These are phyloP conservation scores for Dryomyza anilis DNA, from an alignment of 2,888 invertebrate genomes.

Conservation along the genomic window DNA sequence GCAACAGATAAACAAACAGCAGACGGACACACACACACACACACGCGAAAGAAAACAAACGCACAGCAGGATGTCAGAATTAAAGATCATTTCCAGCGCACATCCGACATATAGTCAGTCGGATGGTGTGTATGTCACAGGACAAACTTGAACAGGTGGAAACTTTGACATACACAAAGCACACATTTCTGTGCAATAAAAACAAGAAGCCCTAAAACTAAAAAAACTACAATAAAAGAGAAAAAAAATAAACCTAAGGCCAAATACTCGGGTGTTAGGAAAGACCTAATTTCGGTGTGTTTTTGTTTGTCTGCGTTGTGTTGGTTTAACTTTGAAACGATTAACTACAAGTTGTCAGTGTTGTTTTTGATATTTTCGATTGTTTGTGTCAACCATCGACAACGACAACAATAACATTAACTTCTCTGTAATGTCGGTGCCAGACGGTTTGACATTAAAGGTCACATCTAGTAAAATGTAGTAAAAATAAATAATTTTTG, in stretches of 20 bases:
- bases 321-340: conserved; percentile 52
- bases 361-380: conserved; percentile 1
- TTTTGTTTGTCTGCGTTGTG: conserved; percentile 24
- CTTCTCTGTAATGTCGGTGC: conserved; percentile 4
- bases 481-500: no score
- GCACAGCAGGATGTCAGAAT: conserved; percentile 5
- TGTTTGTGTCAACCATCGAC: neutral
- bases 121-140: neutral
- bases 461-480: neutral
- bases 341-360: conserved; percentile 39
- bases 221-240: neutral
- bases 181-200: no score
- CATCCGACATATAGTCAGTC: no score
- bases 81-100: conserved; percentile 10
- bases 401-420: neutral
- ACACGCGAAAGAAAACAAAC: neutral
- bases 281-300: neutral
- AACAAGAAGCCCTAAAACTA: no score
- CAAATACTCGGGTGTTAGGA: neutral
- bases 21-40: neutral
- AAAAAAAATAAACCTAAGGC: neutral
- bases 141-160: neutral
- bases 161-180: neutral
- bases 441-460: conserved; percentile 7
- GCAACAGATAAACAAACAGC: conserved; percentile 1